These are phyloP conservation scores for Platerodrilus igneus DNA, from an alignment of 2,888 invertebrate species.

Conservation along the genomic window DNA sequence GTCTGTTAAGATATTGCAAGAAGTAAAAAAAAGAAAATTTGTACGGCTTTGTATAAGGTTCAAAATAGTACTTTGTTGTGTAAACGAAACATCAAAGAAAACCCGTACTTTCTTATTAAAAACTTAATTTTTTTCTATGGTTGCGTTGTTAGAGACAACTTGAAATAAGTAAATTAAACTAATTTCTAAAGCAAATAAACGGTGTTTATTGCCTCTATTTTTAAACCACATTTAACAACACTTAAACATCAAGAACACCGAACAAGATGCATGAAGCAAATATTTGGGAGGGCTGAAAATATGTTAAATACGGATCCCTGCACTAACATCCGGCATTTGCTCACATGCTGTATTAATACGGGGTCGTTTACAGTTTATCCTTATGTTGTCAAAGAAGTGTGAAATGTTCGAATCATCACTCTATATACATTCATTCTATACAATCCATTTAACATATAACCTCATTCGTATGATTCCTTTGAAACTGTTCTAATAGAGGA, in stretches of 20 bases:
- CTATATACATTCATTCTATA: conserved; percentile 18
- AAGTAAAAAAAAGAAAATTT: too few species aligned
- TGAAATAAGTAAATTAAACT: conserved; percentile 39
- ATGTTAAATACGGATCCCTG: conserved; percentile 35
- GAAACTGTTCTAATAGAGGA: too few species aligned
- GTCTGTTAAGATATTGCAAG: too few species aligned
- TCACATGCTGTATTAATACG: conserved; percentile 33
- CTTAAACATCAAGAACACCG: conserved; percentile 32
- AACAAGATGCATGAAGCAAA: conserved; percentile 39
- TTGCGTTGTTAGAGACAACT: too few species aligned
- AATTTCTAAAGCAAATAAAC: conserved; percentile 43
- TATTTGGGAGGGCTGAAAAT: conserved; percentile 38
- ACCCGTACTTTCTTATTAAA: too few species aligned
- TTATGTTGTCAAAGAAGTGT: conserved; percentile 22
- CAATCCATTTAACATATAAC: conserved; percentile 15
- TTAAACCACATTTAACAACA: conserved; percentile 34
- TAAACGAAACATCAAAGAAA: too few species aligned
- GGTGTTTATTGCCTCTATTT: conserved; percentile 36
- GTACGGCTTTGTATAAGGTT: too few species aligned
- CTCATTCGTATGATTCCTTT: too few species aligned
- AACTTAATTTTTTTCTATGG: too few species aligned
- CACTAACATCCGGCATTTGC: conserved; percentile 42
- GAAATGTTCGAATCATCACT: conserved; percentile 22
- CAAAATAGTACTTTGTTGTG: too few species aligned
- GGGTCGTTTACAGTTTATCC: conserved; percentile 22